Conservation (phyloP, 2,113 vertebrate species). For the Xyliphius kryptos region DNA sequence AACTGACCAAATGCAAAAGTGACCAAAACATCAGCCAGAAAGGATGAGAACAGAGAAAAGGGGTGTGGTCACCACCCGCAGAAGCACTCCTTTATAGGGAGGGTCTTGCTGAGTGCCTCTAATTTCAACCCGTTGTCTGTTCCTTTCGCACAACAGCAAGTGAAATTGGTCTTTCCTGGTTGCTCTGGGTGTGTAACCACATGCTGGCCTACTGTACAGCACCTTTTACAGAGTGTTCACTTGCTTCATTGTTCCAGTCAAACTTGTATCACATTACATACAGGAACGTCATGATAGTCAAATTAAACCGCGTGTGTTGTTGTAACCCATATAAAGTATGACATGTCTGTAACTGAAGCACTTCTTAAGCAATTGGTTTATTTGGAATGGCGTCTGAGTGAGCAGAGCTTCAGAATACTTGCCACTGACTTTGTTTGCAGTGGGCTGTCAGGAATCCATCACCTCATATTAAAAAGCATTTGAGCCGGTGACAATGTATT, state of each 20-base stretch:
- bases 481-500: constrained; percentile 29
- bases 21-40: too few species aligned
- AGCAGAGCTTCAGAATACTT: constrained; percentile 16
- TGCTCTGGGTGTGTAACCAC: background rate
- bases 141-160: too few species aligned
- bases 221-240: background rate
- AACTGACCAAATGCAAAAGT: too few species aligned
- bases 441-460: constrained; percentile 29
- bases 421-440: constrained; percentile 17
- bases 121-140: too few species aligned
- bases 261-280: background rate
- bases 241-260: background rate
- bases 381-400: constrained; percentile 34
- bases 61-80: too few species aligned
- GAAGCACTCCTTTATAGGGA: too few species aligned
- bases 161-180: too few species aligned
- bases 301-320: constrained; percentile 21
- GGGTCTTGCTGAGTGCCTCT: too few species aligned
- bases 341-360: constrained; percentile 8
- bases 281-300: background rate
- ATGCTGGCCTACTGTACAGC: background rate
- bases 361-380: constrained; percentile 23
- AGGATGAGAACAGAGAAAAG: too few species aligned
- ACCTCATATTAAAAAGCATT: constrained; percentile 39
- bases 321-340: constrained; percentile 16